Conservation (phyloP, 1,140 invertebrate species). For the Arctopsyche grandis region DNA sequence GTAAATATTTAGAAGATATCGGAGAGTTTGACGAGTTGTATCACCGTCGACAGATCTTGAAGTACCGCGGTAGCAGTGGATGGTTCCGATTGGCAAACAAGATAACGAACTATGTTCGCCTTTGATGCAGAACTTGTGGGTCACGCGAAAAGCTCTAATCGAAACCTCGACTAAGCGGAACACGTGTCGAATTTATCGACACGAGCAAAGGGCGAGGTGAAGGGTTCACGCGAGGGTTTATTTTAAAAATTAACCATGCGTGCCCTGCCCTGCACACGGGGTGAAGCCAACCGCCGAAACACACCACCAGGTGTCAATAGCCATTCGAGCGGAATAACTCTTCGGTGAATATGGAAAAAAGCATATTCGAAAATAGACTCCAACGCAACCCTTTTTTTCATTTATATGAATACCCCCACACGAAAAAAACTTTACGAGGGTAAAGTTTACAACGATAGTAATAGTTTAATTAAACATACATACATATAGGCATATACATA, state of each 20-base stretch:
- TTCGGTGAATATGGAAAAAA: constrained; percentile 1
- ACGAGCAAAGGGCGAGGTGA: background rate
- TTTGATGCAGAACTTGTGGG: constrained; percentile 12
- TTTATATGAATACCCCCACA: too few relatives aligned
- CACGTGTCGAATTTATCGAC: too few relatives aligned
- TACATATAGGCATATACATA: too few relatives aligned
- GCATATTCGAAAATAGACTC: background rate
- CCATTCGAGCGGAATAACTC: constrained; percentile 20
- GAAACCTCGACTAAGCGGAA: background rate
- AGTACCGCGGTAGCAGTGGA: background rate
- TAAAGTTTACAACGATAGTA: too few relatives aligned
- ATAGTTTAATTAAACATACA: too few relatives aligned
- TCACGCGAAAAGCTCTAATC: background rate
- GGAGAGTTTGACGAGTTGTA: background rate
- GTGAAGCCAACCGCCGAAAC: background rate
- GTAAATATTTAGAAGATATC: background rate
- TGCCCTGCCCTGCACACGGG: background rate
- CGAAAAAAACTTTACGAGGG: too few relatives aligned
- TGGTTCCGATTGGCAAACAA: background rate
- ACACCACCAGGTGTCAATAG: background rate
- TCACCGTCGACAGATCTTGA: background rate
- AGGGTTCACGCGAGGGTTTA: background rate
- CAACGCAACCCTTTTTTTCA: too few relatives aligned
- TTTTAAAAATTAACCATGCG: constrained; percentile 46
- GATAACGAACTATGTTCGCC: constrained; percentile 1